A percentile compares a stretch with the other conserved stretches of the same genome.
phyloP scores from a whole-genome alignment of 1,140 invertebrate genomes.

The Armadillidium nasatum region DNA sequence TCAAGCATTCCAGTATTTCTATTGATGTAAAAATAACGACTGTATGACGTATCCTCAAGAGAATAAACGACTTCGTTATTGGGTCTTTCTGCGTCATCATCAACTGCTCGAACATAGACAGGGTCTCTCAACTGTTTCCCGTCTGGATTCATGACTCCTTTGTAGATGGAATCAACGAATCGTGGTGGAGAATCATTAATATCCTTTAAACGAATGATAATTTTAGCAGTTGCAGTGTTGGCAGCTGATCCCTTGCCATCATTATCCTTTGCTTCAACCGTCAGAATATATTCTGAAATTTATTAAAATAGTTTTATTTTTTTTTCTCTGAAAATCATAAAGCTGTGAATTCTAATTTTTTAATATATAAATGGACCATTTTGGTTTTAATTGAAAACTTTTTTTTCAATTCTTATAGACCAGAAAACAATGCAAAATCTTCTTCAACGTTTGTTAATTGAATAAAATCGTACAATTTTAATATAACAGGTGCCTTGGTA shows the following conservation, averaged over 20 bases:
- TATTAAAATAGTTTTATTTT: background rate
- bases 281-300: slow-evolving; percentile 62
- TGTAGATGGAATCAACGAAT: slow-evolving; percentile 73
- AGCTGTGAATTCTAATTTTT: background rate
- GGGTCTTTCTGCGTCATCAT: slow-evolving; percentile 74
- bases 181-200: slow-evolving; percentile 81
- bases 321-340: background rate
- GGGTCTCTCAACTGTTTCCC: slow-evolving; percentile 51
- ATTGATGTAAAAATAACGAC: slow-evolving; percentile 72
- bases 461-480: too few species aligned
- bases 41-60: slow-evolving; percentile 65
- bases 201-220: slow-evolving; percentile 71
- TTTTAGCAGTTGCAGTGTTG: slow-evolving; percentile 63
- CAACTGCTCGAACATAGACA: slow-evolving; percentile 59
- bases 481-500: too few species aligned
- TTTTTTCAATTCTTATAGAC: too few species aligned
- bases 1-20: slow-evolving; percentile 65
- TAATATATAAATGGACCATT: background rate
- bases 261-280: slow-evolving; percentile 78
- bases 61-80: slow-evolving; percentile 82
- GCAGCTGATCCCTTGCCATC: slow-evolving; percentile 62
- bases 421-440: too few species aligned
- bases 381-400: too few species aligned
- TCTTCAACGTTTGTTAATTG: too few species aligned
- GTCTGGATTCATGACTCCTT: slow-evolving; percentile 71